phyloP scores from a whole-genome alignment of 2,113 vertebrate species.

The Sturnira hondurensis region DNA sequence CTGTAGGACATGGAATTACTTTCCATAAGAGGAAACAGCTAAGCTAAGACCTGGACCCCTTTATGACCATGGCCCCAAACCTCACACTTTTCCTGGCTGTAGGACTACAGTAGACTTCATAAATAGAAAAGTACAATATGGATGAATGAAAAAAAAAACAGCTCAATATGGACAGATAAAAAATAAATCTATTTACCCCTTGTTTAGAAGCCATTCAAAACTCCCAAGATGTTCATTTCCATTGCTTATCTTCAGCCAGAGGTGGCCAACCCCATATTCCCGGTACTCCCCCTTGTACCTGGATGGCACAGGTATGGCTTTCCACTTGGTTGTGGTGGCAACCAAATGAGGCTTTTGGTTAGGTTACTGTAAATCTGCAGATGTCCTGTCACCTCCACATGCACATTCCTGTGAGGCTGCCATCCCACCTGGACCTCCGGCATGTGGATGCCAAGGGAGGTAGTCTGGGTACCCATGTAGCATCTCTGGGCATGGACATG shows the following conservation, averaged over 20 bases:
- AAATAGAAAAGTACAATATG: not conserved
- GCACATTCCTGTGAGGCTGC: not conserved
- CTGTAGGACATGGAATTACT: not conserved
- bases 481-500: not conserved
- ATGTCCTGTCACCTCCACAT: not conserved
- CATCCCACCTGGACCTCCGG: no score
- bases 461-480: not conserved
- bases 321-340: not conserved
- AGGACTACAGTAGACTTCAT: not conserved
- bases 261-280: not conserved
- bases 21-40: not conserved
- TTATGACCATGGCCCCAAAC: no score
- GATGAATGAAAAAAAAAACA: not conserved
- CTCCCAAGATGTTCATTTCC: not conserved
- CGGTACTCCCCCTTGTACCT: not conserved
- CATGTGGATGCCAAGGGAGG: not conserved
- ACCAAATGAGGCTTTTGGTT: not conserved
- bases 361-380: not conserved
- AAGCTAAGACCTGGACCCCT: not conserved
- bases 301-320: not conserved
- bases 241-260: not conserved
- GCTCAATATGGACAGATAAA: not conserved
- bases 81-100: not conserved
- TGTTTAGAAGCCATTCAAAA: not conserved
- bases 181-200: not conserved